Evolutionary conservation across 2,113 vertebrate species (phyloP).

Genomic region (Cebidichthys violaceus): DNA sequence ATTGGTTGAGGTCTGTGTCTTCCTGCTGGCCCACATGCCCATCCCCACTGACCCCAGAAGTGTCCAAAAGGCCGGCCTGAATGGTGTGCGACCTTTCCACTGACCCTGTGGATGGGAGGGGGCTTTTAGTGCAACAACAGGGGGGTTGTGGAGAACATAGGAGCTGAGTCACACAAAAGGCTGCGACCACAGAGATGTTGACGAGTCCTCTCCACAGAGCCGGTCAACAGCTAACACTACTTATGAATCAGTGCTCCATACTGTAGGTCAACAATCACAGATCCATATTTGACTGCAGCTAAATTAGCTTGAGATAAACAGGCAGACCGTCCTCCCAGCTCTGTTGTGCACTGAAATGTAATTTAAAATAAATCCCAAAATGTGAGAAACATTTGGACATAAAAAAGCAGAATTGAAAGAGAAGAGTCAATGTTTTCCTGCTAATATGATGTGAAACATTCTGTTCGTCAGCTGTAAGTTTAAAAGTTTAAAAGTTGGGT

Average conservation of each 20-base stretch:
- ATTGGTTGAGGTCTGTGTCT: slow-evolving; percentile 59
- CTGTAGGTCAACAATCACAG: slow-evolving; percentile 14
- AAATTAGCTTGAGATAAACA: not conserved
- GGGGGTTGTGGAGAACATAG: slow-evolving; percentile 54
- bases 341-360: not conserved
- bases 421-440: not conserved
- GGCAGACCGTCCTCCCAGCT: not conserved
- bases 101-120: slow-evolving; percentile 69
- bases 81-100: slow-evolving; percentile 77
- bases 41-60: slow-evolving; percentile 79
- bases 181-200: slow-evolving; percentile 20
- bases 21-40: slow-evolving; percentile 55
- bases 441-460: not conserved
- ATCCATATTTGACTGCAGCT: not conserved
- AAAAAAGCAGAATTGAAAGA: not conserved
- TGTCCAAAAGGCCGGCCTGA: slow-evolving; percentile 74
- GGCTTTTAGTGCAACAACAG: slow-evolving; percentile 59
- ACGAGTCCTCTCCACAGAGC: not conserved
- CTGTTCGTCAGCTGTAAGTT: not conserved
- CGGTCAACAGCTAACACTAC: not conserved
- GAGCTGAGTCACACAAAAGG: slow-evolving; percentile 61
- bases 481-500: not conserved
- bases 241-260: not conserved
- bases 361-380: not conserved
- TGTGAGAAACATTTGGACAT: not conserved